phyloP scores from a whole-genome alignment of 2,888 invertebrate species.

The Macrostomum cliftonense region DNA sequence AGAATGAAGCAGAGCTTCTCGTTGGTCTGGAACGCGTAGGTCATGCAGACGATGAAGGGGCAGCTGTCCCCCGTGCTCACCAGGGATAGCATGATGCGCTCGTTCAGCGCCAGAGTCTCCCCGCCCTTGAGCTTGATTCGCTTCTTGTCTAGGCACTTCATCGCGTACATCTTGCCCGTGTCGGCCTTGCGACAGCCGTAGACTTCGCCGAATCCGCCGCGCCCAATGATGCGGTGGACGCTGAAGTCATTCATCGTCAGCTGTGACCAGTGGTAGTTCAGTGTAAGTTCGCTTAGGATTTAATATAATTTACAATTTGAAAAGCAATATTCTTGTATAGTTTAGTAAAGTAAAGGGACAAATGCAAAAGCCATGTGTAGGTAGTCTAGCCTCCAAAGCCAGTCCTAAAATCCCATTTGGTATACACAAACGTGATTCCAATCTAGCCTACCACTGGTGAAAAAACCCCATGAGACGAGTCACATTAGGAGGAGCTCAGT shows the following conservation, averaged over 20 bases:
- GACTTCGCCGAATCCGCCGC: slow-evolving; percentile 97
- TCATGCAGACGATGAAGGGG: slow-evolving; percentile 99
- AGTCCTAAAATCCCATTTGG: too few relatives aligned
- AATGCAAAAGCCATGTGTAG: too few relatives aligned
- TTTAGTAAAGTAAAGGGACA: too few relatives aligned
- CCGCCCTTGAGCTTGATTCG: slow-evolving; percentile 97
- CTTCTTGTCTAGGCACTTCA: slow-evolving; percentile 99
- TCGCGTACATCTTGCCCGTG: slow-evolving; percentile 99
- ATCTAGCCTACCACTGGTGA: too few relatives aligned
- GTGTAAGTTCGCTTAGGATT: too few relatives aligned
- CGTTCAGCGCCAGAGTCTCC: slow-evolving; percentile 93
- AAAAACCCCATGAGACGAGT: too few relatives aligned
- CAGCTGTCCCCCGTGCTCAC: slow-evolving; percentile 96
- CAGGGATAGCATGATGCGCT: slow-evolving; percentile 92
- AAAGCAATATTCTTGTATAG: too few relatives aligned
- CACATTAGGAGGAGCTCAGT: too few relatives aligned
- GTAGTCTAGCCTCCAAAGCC: too few relatives aligned
- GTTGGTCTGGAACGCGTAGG: slow-evolving; percentile 93
- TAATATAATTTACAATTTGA: too few relatives aligned
- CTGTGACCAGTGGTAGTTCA: slow-evolving; percentile 41
- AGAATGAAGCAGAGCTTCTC: slow-evolving; percentile 98
- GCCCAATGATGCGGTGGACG: slow-evolving; percentile 94
- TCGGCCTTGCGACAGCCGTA: slow-evolving; percentile 98
- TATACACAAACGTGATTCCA: too few relatives aligned
- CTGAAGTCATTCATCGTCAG: slow-evolving; percentile 99